Conservation (phyloP, 2,113 vertebrate genomes). For the Podarcis raffonei region DNA sequence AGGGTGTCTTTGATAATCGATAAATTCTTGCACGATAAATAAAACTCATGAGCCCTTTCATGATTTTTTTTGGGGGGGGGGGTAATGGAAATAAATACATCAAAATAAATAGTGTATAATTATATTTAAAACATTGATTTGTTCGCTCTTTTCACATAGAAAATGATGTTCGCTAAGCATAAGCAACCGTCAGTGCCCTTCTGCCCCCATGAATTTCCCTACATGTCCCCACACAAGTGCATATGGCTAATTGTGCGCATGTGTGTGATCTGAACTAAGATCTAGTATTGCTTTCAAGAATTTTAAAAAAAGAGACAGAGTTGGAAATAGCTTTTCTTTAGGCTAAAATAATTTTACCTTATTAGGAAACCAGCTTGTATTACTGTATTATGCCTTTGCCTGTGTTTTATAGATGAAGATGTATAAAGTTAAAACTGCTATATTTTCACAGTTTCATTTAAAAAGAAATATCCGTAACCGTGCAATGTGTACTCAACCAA, state of each 20-base stretch:
- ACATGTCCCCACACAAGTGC: conserved; percentile 3
- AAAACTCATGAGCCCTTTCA: conserved; percentile 52
- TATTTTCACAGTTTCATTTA: conserved; percentile 72
- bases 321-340: conserved; percentile 59
- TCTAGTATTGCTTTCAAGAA: conserved; percentile 49
- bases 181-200: fast-evolving
- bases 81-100: conserved; percentile 5
- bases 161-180: not conserved
- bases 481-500: conserved; percentile 52
- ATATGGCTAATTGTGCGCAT: conserved; percentile 2
- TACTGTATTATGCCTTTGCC: conserved; percentile 67
- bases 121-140: not conserved
- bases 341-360: conserved; percentile 61
- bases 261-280: conserved; percentile 24
- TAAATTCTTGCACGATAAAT: conserved; percentile 61
- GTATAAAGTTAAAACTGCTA: conserved; percentile 64
- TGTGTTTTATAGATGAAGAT: conserved; percentile 70
- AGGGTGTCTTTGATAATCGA: conserved; percentile 26
- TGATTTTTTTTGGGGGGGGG: conserved; percentile 43
- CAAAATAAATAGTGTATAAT: not conserved
- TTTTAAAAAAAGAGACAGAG: conserved; percentile 33
- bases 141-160: conserved; percentile 40
- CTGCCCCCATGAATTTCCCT: not conserved
- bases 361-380: conserved; percentile 65
- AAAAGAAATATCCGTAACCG: not conserved